Evolutionary conservation across 2,797 vertebrate genomes (phyloP), one percentile per base, ranked within the genome.

Genomic region (Natrix natrix): DNA sequence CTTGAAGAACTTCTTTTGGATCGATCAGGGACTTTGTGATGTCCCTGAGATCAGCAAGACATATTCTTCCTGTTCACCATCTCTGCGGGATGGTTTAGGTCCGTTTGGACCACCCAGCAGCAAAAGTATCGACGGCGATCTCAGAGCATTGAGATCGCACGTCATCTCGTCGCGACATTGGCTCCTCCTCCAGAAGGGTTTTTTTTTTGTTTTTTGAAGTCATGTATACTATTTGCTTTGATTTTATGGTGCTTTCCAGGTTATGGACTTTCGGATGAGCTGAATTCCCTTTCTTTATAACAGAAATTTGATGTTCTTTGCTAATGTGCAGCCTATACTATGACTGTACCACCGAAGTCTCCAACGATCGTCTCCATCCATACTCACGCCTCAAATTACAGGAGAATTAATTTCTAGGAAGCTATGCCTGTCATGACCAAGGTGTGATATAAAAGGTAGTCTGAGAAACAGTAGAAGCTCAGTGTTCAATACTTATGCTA

Each of bases 401-500:
- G 66, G 92, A 89, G 16, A 94, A 92, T 88, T 94, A 63, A 54
- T 92, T 86, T 94, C 93, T 90, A 69, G 59, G 91, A 91, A 43
- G 48, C 54, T 55, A 86, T 0, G 28, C 57, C 88, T 93, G 63
- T 48, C 22, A 88, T 83, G 26, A 24, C 28, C 28, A 0, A 0
- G 69, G 87, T 8, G 55, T 91, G 91, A 91, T 88, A 37, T 93
- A 94, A 96, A 96, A 95, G 92, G 94, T 1, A 28, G 88, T 63
- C 90, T 91, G 95, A 95, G 93, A 94, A 93, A 93, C 0, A 94
- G 92, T 2, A 95, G 95, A 96, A 95, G 95, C 26, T 95, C 95
- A 92, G 14, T 91, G 94, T 94, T 96, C 16, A 8, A 37, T 95
- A 96, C 92, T 95, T 94, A 94, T 94, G 96, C 95, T 98, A 98